Evolutionary conservation across 1,140 invertebrate genomes (phyloP).

Genomic region (Galleria mellonella): DNA sequence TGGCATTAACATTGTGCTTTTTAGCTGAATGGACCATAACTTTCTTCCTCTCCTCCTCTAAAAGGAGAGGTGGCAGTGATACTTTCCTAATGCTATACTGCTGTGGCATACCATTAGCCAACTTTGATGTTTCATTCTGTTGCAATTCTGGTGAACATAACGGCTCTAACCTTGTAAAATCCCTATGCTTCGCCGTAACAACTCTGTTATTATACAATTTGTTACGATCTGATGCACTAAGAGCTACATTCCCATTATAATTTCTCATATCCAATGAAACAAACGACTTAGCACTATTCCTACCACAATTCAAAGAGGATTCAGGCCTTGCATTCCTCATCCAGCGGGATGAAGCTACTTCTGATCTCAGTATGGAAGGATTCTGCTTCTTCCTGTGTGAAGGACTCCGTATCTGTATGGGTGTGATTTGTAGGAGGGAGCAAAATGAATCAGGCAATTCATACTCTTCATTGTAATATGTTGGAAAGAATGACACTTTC

Average conservation of each 20-base stretch:
- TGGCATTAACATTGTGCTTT: constrained; percentile 30
- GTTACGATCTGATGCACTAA: constrained; percentile 37
- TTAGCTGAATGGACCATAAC: constrained; percentile 38
- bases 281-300: constrained; percentile 64
- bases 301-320: constrained; percentile 50
- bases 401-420: constrained; percentile 54
- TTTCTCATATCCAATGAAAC: constrained; percentile 54
- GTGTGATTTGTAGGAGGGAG: constrained; percentile 56
- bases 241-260: constrained; percentile 21
- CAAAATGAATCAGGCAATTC: constrained; percentile 47
- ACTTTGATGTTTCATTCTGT: constrained; percentile 27
- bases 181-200: constrained; percentile 49
- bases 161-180: constrained; percentile 43
- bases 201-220: constrained; percentile 39
- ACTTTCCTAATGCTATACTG: constrained; percentile 57
- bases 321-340: constrained; percentile 52
- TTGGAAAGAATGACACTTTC: constrained; percentile 33
- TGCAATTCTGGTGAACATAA: constrained; percentile 42
- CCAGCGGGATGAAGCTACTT: constrained; percentile 68
- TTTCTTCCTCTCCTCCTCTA: constrained; percentile 56
- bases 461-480: constrained; percentile 24
- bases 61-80: constrained; percentile 59
- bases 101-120: constrained; percentile 21
- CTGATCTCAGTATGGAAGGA: constrained; percentile 60
- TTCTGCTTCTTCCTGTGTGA: constrained; percentile 43